Conservation (phyloP, 64 coral and sea anemone genomes). For the Actinia equina region DNA sequence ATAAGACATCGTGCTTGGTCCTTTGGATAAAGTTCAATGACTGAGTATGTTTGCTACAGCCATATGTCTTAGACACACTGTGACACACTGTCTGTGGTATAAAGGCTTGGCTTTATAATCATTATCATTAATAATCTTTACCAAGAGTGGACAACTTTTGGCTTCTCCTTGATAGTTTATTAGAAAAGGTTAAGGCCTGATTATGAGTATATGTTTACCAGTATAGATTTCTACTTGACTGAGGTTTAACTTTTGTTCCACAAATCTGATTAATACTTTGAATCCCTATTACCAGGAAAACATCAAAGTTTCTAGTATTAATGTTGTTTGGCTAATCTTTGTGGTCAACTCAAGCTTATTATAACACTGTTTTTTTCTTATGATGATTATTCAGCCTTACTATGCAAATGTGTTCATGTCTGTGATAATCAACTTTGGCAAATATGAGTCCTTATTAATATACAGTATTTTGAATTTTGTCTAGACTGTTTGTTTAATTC, state of each 20-base stretch:
- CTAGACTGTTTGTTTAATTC: conserved; percentile 2
- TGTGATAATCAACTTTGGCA: neutral
- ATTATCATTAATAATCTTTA: neutral
- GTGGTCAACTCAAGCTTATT: neutral
- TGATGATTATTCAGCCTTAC: neutral
- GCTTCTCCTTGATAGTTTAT: neutral
- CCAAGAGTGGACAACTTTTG: neutral
- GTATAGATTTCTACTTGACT: too few species aligned
- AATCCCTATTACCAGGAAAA: too few species aligned
- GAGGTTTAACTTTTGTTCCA: too few species aligned
- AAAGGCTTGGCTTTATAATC: neutral
- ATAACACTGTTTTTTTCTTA: neutral
- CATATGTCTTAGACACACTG: too few species aligned
- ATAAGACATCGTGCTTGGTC: too few species aligned
- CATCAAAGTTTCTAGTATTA: too few species aligned
- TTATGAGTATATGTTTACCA: too few species aligned
- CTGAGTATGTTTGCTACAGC: too few species aligned
- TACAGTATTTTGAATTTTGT: neutral
- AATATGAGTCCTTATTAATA: neutral
- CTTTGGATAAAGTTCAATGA: too few species aligned
- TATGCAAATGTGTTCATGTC: neutral
- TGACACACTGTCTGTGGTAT: neutral
- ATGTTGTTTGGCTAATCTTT: neutral
- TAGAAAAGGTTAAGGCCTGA: too few species aligned
- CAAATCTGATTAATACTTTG: too few species aligned